Conservation (phyloP, 2,113 vertebrate species). For the Epinephelus lanceolatus region DNA sequence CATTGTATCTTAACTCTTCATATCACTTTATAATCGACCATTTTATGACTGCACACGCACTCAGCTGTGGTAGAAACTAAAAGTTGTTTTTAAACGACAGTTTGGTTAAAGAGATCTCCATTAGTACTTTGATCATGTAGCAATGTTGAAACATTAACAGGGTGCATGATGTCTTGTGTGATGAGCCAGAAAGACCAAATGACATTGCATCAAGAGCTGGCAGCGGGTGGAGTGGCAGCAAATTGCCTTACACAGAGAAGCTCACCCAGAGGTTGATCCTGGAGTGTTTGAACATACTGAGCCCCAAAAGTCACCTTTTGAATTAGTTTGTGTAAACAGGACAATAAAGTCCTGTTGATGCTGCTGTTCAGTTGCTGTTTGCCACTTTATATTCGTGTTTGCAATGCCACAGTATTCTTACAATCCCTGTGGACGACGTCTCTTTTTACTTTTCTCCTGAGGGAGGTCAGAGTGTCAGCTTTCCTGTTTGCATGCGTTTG, state of each 20-base stretch:
- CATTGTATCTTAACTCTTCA: neutral
- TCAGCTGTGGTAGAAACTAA: neutral
- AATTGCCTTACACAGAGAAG: neutral
- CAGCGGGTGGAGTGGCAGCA: neutral
- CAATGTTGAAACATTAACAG: neutral
- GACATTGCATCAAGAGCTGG: slow-evolving; percentile 11
- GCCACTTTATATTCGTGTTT: neutral
- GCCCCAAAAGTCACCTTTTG: neutral
- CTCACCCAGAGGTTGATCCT: neutral
- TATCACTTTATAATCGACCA: neutral
- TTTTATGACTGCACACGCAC: neutral
- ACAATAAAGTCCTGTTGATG: neutral
- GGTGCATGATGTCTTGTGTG: slow-evolving; percentile 4
- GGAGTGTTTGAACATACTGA: neutral
- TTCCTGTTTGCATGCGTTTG: slow-evolving; percentile 5
- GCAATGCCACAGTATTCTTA: neutral
- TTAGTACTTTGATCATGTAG: neutral
- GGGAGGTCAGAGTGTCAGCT: slow-evolving; percentile 25
- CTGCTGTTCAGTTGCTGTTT: neutral
- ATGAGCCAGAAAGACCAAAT: slow-evolving; percentile 21
- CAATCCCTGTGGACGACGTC: slow-evolving; percentile 12
- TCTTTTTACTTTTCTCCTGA: slow-evolving; percentile 6
- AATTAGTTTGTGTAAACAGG: neutral
- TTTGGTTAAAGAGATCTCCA: neutral
- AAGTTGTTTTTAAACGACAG: neutral